These are phyloP conservation scores for Medauroidea extradentata DNA, from an alignment of 1,140 invertebrate genomes.

Conservation along the genomic window DNA sequence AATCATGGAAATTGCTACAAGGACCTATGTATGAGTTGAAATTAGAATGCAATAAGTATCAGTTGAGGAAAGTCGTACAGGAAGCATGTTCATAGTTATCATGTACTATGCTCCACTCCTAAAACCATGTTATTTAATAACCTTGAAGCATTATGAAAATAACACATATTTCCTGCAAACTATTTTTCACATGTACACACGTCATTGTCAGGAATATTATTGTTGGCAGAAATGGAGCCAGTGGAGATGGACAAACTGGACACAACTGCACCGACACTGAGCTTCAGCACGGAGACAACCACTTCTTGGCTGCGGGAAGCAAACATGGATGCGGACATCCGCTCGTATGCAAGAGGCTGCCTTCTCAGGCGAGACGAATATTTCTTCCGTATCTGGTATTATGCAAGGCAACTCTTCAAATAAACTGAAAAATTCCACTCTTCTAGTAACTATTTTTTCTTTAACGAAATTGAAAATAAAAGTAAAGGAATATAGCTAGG, in stretches of 20 bases:
- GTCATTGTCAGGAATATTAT: too few relatives aligned
- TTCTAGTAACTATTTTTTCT: slow-evolving; percentile 2
- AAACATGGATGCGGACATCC: slow-evolving; percentile 89
- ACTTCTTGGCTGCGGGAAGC: slow-evolving; percentile 87
- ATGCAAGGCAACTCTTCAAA: slow-evolving; percentile 76
- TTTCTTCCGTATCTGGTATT: slow-evolving; percentile 90
- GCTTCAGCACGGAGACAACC: slow-evolving; percentile 85
- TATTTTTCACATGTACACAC: too few relatives aligned
- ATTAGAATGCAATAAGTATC: too few relatives aligned
- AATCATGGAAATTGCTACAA: too few relatives aligned
- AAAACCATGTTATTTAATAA: too few relatives aligned
- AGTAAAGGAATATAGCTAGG: background rate
- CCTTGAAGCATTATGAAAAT: too few relatives aligned
- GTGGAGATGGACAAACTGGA: slow-evolving; percentile 33
- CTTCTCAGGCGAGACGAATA: slow-evolving; percentile 83
- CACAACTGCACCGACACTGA: slow-evolving; percentile 54
- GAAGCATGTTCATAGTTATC: too few relatives aligned
- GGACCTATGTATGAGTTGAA: too few relatives aligned
- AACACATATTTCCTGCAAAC: too few relatives aligned
- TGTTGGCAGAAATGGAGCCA: slow-evolving; percentile 49
- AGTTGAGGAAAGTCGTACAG: too few relatives aligned
- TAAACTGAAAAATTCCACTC: slow-evolving; percentile 39
- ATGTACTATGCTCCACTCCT: too few relatives aligned
- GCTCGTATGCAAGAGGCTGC: slow-evolving; percentile 76
- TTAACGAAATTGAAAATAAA: background rate